phyloP scores from a whole-genome alignment of 2,113 vertebrate genomes.

The Chrysemys picta region DNA sequence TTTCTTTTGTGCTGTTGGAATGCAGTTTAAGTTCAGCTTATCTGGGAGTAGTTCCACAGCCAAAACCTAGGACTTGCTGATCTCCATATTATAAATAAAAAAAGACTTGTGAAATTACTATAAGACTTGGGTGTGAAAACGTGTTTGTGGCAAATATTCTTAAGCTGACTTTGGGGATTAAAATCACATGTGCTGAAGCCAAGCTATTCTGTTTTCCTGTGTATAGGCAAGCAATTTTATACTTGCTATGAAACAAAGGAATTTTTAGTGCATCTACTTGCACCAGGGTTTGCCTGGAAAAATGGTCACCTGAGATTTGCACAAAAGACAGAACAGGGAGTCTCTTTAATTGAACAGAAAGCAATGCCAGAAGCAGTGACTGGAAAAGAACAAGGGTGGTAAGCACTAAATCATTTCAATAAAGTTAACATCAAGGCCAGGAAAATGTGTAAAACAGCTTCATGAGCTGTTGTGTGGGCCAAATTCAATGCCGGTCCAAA shows the following conservation, averaged over 20 bases:
- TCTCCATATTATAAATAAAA: neutral
- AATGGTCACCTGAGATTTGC: neutral
- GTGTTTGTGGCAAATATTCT: neutral
- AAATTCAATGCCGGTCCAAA: neutral
- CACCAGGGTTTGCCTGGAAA: neutral
- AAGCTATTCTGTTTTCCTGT: neutral
- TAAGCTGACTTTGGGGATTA: neutral
- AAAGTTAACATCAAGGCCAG: neutral
- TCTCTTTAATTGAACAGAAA: neutral
- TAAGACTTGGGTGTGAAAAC: neutral
- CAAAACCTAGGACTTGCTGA: neutral
- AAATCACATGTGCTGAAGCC: neutral
- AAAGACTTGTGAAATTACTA: neutral
- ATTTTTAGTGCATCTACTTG: neutral
- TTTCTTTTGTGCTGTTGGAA: neutral
- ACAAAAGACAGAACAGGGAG: neutral
- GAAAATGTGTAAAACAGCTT: neutral
- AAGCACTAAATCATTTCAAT: neutral
- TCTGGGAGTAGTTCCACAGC: neutral
- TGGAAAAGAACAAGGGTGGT: neutral
- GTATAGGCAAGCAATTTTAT: neutral
- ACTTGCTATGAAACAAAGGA: neutral
- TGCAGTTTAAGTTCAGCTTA: neutral
- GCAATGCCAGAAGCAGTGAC: neutral
- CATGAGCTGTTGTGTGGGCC: neutral